Percentiles rank a stretch among this genome's conserved stretches.
phyloP scores from a whole-genome alignment of 2,113 vertebrate genomes.

The Trochalopteron elliotii region DNA sequence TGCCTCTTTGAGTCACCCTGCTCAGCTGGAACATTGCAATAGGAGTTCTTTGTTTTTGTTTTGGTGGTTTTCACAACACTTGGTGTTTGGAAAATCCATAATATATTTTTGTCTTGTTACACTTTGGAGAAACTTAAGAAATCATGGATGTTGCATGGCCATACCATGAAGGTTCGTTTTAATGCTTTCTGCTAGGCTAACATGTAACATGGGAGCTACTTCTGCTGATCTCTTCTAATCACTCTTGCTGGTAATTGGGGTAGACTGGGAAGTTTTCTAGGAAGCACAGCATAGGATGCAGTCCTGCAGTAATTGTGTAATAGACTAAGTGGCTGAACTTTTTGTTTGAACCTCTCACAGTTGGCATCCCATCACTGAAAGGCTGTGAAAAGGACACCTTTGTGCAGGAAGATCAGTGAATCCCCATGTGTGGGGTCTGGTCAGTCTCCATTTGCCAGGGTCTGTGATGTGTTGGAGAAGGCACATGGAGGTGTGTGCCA shows the following conservation, averaged over 20 bases:
- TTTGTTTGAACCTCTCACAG: background rate
- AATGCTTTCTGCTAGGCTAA: background rate
- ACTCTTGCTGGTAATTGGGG: background rate
- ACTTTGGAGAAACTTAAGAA: background rate
- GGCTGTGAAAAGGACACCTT: background rate
- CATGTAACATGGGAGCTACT: background rate
- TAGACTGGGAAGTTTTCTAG: background rate
- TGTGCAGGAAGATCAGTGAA: background rate
- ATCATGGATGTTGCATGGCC: accelerated
- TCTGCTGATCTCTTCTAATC: background rate
- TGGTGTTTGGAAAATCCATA: background rate
- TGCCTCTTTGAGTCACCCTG: background rate
- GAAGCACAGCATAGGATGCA: background rate
- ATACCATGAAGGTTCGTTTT: accelerated
- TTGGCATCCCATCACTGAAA: background rate
- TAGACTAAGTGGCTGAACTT: background rate
- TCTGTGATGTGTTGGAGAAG: background rate
- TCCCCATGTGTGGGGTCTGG: background rate
- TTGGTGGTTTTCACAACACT: background rate
- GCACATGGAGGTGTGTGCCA: accelerated
- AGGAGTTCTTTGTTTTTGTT: background rate
- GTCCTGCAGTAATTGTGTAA: background rate
- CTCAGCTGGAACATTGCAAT: constrained; percentile 23
- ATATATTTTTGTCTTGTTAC: background rate
- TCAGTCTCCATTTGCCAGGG: background rate